Evolutionary conservation across 2,113 vertebrate species (phyloP), one percentile per base, ranked within the genome.

Genomic region (Silurus meridionalis): DNA sequence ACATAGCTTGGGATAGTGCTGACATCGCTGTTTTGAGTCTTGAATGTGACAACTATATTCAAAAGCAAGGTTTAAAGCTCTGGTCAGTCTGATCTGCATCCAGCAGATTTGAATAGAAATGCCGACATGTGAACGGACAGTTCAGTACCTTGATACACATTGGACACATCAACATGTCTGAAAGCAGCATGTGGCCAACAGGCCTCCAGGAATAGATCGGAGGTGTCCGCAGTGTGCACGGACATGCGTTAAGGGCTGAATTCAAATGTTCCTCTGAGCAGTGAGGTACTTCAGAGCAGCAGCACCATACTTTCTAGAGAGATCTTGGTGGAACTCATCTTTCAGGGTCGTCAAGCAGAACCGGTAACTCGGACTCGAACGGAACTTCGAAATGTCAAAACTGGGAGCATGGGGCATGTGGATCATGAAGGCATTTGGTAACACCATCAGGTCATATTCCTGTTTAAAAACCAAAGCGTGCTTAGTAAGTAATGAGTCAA

Each of bases 371-470:
- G 94, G 91, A 46, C 96, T 99, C 90, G 97, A 96, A 87, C 97
- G 97, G 58, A 99, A 99, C 92, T 97, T 98, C 90, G 97, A 97
- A 94, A 98, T 96, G 94, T 99, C 98, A 0, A 97, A 98, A 94
- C 98, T 99, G 50, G 98, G 98, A 0, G 98, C 95, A 0, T 99
- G 98, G 0, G 98, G 98, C 97, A 98, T 97, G 95, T 99, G 98
- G 94, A 99, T 96, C 94, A 97, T 96, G 92, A 98, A 99, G 85
- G 98, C 98, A 2, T 99, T 97, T 0, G 98, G 97, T 81, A 99
- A 94, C 52, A 99, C 98, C 92, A 96, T 94, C 87, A 99, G 90
- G 89, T 99, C 97, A 0, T 96, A 98, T 88, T 97, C 97, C 98
- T 99, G 92, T 5, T 9, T 46, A 25, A 80, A n/a, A 69, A 84